Evolutionary conservation across 2,888 invertebrate species (phyloP), one percentile per base, ranked within the genome.

Genomic region (Amphipoea lucens): DNA sequence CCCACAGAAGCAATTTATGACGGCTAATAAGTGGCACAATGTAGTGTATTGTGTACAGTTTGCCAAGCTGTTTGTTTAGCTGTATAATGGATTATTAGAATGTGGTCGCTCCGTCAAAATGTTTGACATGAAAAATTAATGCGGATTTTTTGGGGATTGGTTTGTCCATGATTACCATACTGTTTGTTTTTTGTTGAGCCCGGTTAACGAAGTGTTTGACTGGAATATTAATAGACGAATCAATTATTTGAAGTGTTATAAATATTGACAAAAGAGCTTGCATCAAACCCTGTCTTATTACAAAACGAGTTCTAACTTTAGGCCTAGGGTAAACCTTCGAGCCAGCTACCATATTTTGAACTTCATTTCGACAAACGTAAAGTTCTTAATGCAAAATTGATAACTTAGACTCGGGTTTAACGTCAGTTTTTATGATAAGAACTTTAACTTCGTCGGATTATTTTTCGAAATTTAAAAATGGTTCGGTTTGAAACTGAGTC

Each of bases 1-100:
- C 94, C 92, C 91, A 77, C 92, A 90, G 89, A 91, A 90, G 90
- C 94, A 93, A 94, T 94, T 94, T 94, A 94, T 94, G 93, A 93
- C 90, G 90, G 92, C 92, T 92, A 91, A 92, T 91, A 93, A 93
- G 92, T 91, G 90, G 83, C 72, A 88, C 87, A 80, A 79, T 87
- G 88, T 85, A 84, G 83, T 84, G 85, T 84, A 88, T 87, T 86
- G 86, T 86, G 86, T 87, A 89, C 90, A 90, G 90, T 87, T 78
- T 88, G 89, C 89, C 91, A 91, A 91, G 88, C 88, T 94, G 93
- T 93, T 92, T 91, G 90, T 88, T 90, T 86, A 89, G 88, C 88
- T 87, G 83, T 91, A n/a, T 60, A 92, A 91, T 92, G 88, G 90
- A 83, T 88, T 81, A 85, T 82, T 81, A 81, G 79, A 81, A 74